Conservation (phyloP, 2,113 vertebrate species). For the Bufo gargarizans region DNA sequence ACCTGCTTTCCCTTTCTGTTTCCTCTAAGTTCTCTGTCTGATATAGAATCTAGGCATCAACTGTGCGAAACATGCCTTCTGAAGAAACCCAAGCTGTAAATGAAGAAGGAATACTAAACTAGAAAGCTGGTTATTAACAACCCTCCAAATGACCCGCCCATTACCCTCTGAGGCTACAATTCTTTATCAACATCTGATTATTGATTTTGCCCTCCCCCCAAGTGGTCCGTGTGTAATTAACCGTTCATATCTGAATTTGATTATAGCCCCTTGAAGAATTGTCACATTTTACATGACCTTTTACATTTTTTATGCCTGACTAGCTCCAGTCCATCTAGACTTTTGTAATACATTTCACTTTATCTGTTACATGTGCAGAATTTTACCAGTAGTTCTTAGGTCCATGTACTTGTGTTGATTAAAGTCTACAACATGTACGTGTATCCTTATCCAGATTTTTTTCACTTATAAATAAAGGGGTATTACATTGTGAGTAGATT, state of each 20-base stretch:
- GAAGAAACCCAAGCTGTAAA: neutral
- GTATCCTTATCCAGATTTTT: too few relatives aligned
- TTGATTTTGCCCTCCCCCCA: constrained; percentile 65
- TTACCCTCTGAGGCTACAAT: constrained; percentile 66
- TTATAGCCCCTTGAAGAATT: constrained; percentile 77
- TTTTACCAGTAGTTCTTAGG: neutral
- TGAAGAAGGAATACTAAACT: constrained; percentile 22
- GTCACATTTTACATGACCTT: constrained; percentile 80
- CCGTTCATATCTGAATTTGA: constrained; percentile 71
- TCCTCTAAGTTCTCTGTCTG: neutral
- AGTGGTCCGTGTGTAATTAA: constrained; percentile 70
- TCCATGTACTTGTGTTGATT: neutral
- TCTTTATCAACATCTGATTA: constrained; percentile 65
- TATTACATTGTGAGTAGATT: too few relatives aligned
- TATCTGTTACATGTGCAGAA: neutral
- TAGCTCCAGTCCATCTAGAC: constrained; percentile 60
- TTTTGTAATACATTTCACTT: neutral
- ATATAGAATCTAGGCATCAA: neutral
- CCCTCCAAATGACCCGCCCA: constrained; percentile 69
- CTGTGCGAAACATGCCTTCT: neutral
- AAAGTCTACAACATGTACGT: too few relatives aligned
- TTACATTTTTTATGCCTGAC: constrained; percentile 73
- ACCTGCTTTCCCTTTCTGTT: constrained; percentile 17
- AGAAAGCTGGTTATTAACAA: constrained; percentile 67
- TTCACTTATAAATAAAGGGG: too few relatives aligned